A percentile compares a stretch with the other conserved stretches of the same genome.
These are phyloP conservation scores for Maccullochella peelii DNA, from an alignment of 2,113 vertebrate species.

Conservation along the genomic window DNA sequence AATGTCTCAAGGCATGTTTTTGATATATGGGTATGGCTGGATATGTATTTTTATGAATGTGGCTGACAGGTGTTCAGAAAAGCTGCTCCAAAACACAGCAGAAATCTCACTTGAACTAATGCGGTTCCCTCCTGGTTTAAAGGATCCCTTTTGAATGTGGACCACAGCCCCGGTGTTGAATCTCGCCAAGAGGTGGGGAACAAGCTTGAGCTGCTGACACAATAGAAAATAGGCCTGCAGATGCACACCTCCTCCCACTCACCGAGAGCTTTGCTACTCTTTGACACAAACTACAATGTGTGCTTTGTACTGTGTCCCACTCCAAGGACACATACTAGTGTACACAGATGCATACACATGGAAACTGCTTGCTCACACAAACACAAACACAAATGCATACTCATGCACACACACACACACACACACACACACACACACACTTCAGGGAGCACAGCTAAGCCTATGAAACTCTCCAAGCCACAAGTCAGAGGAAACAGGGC, in stretches of 20 bases:
- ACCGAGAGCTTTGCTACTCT: constrained; percentile 56
- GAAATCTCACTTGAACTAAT: constrained; percentile 40
- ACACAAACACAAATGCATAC: background rate
- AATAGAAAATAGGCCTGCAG: constrained; percentile 65
- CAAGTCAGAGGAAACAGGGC: constrained; percentile 63
- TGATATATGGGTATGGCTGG: background rate
- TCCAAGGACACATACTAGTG: constrained; percentile 41
- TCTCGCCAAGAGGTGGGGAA: constrained; percentile 54
- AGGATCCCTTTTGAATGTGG: constrained; percentile 61
- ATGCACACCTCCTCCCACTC: constrained; percentile 74
- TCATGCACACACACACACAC: background rate
- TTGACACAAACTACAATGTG: constrained; percentile 72
- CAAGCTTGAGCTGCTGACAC: constrained; percentile 62
- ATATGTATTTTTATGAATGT: constrained; percentile 32
- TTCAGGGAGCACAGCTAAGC: constrained; percentile 18
- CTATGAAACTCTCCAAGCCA: constrained; percentile 60
- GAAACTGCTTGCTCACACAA: constrained; percentile 40
- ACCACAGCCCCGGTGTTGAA: constrained; percentile 59
- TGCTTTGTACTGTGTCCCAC: constrained; percentile 74
- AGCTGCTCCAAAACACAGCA: constrained; percentile 12
- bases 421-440: constrained; percentile 16
- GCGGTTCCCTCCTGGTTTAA: constrained; percentile 46
- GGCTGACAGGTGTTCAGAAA: constrained; percentile 59
- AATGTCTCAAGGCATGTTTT: constrained; percentile 2
- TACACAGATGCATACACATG: constrained; percentile 46